phyloP scores from a whole-genome alignment of 2,888 invertebrate species.

The Sesia bembeciformis region DNA sequence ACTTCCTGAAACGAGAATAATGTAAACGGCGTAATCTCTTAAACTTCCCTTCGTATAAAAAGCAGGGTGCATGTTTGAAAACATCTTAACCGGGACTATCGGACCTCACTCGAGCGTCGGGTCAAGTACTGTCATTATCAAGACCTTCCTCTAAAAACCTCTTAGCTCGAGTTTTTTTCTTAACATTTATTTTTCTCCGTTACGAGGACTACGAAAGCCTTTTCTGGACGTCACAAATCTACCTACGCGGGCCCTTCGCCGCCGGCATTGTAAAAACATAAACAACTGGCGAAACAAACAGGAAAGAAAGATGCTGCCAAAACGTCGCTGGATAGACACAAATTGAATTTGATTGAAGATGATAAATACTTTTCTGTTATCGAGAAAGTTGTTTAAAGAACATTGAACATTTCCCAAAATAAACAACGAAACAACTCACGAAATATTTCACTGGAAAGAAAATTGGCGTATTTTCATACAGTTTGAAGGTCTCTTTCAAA shows the following conservation, averaged over 20 bases:
- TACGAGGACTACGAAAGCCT: slow-evolving; percentile 30
- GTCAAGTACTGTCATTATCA: slow-evolving; percentile 43
- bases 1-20: not conserved
- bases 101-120: slow-evolving; percentile 26
- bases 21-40: not conserved
- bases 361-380: not conserved
- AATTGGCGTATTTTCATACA: not conserved
- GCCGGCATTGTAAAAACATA: slow-evolving; percentile 26
- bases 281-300: slow-evolving; percentile 21
- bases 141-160: slow-evolving; percentile 33
- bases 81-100: slow-evolving; percentile 17
- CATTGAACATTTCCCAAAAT: not conserved
- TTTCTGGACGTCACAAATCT: slow-evolving; percentile 34
- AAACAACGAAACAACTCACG: not conserved
- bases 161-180: slow-evolving; percentile 25
- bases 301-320: not conserved
- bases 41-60: slow-evolving; percentile 2
- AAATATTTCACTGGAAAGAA: slow-evolving; percentile 2
- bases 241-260: slow-evolving; percentile 8
- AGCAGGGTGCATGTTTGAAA: slow-evolving; percentile 18
- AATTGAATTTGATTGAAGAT: not conserved
- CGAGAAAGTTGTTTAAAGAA: not conserved
- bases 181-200: slow-evolving; percentile 26
- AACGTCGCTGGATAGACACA: not conserved
- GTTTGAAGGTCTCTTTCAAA: slow-evolving; percentile 8